Percentiles rank a stretch among this genome's conserved stretches.
phyloP scores from a whole-genome alignment of 2,113 vertebrate species.

The Cavia porcellus region DNA sequence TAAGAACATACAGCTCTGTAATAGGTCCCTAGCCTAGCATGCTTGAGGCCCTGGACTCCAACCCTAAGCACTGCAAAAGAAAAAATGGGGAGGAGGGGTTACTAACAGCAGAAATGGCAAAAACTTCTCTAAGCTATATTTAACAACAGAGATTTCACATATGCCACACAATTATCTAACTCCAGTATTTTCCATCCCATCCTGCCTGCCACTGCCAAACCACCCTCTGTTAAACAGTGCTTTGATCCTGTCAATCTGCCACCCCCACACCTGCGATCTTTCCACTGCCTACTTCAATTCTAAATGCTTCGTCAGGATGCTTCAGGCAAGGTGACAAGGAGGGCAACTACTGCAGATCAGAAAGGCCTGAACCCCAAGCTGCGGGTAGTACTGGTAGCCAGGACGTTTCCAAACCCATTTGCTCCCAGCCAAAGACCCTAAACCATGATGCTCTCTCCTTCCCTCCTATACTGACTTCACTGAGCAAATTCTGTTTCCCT shows the following conservation, averaged over 20 bases:
- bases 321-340: conserved; percentile 64
- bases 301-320: conserved; percentile 33
- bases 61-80: background rate
- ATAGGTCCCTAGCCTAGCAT: background rate
- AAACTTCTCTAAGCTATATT: conserved; percentile 68
- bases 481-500: conserved; percentile 47
- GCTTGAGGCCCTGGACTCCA: background rate
- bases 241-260: conserved; percentile 49
- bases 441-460: background rate
- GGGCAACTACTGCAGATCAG: background rate
- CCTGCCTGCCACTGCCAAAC: conserved; percentile 58
- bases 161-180: conserved; percentile 36
- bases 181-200: background rate
- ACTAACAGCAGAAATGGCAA: conserved; percentile 42
- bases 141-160: conserved; percentile 60
- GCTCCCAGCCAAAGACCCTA: background rate
- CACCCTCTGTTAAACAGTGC: conserved; percentile 53
- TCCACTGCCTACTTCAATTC: conserved; percentile 44
- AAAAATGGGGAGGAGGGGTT: background rate
- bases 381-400: background rate
- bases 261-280: conserved; percentile 31
- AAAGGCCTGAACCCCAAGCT: background rate
- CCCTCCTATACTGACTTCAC: background rate
- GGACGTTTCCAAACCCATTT: background rate
- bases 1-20: background rate